Evolutionary conservation across 2,113 vertebrate genomes (phyloP).

Genomic region (Gopherus evgoodei): DNA sequence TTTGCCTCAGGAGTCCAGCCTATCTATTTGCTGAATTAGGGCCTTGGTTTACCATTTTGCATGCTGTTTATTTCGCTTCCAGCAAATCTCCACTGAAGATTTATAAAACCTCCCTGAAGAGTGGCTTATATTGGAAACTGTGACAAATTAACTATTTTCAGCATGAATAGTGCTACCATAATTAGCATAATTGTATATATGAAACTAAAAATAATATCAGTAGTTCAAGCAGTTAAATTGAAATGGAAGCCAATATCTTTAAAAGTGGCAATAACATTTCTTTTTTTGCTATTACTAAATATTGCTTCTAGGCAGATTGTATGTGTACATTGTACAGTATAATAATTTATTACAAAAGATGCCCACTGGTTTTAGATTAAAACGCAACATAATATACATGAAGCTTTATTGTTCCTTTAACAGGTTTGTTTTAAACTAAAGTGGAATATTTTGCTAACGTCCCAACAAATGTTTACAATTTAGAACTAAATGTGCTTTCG

Average conservation of each 20-base stretch:
- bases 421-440: conserved; percentile 65
- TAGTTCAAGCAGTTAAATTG: conserved; percentile 49
- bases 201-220: conserved; percentile 49
- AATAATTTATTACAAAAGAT: conserved; percentile 49
- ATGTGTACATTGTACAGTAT: not conserved
- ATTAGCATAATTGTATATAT: conserved; percentile 42
- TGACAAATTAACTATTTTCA: conserved; percentile 34
- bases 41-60: not conserved
- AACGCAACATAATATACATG: conserved; percentile 43
- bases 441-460: conserved; percentile 65
- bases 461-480: conserved; percentile 67
- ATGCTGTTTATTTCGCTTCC: not conserved
- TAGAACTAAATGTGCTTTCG: conserved; percentile 65
- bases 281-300: conserved; percentile 34
- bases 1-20: not conserved
- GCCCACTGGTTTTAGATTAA: conserved; percentile 54
- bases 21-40: not conserved
- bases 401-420: conserved; percentile 68
- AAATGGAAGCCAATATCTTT: conserved; percentile 55
- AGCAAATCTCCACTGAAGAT: not conserved
- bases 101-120: not conserved
- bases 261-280: conserved; percentile 42
- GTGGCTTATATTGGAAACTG: not conserved
- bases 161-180: not conserved
- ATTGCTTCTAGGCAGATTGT: conserved; percentile 61